These are phyloP conservation scores for Cheilosia vulpina DNA, from an alignment of 2,888 invertebrate species.

Conservation along the genomic window DNA sequence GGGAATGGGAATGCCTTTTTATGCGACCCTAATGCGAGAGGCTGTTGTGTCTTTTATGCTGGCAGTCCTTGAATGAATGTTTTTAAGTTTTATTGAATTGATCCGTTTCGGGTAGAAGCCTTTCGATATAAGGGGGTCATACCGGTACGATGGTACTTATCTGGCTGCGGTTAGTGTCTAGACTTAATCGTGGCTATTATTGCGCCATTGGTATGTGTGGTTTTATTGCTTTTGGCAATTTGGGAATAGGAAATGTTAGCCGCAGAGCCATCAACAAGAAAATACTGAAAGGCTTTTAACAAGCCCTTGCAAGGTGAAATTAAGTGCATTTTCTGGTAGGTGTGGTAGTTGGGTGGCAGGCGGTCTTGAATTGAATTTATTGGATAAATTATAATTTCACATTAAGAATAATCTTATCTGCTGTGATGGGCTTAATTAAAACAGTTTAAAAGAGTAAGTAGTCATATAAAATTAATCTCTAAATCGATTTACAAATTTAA, in stretches of 20 bases:
- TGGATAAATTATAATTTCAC: too few species aligned
- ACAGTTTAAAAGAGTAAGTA: too few species aligned
- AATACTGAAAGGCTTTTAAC: background rate
- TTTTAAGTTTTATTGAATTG: constrained; percentile 66
- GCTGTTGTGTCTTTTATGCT: constrained; percentile 72
- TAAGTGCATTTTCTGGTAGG: background rate
- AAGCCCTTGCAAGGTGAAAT: background rate
- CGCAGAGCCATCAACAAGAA: background rate
- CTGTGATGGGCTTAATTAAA: too few species aligned
- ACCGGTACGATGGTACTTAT: constrained; percentile 7
- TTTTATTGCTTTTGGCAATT: constrained; percentile 51
- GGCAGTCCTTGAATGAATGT: constrained; percentile 54
- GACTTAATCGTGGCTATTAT: constrained; percentile 56
- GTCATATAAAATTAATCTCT: too few species aligned
- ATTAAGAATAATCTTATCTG: too few species aligned
- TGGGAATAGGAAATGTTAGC: constrained; percentile 17
- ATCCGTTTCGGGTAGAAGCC: constrained; percentile 31
- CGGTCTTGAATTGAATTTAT: too few species aligned
- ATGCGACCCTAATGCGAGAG: constrained; percentile 68
- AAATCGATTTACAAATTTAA: too few species aligned
- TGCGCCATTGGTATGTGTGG: background rate
- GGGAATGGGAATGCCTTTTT: constrained; percentile 59
- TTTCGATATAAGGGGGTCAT: background rate
- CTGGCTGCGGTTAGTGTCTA: constrained; percentile 66
- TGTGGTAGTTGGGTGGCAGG: background rate